Evolutionary conservation across 1,140 invertebrate species (phyloP).

Genomic region (Rhagoletis zephyria): DNA sequence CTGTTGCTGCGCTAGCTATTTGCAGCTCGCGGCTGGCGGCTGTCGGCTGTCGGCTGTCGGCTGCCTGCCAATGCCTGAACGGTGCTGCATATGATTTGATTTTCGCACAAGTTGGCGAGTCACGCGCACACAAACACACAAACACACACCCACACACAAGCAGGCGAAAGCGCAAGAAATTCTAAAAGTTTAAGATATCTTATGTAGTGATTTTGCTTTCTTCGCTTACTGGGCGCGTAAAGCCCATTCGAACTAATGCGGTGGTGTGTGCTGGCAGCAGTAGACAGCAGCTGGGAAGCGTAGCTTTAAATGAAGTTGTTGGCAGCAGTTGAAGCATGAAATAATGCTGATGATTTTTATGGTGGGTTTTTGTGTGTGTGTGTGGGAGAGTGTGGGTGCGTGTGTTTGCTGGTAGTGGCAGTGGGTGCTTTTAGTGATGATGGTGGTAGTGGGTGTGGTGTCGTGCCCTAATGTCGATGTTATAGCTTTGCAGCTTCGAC

Average conservation of each 20-base stretch:
- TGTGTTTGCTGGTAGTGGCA: background rate
- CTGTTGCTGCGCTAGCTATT: background rate
- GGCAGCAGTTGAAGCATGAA: conserved; percentile 46
- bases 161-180: background rate
- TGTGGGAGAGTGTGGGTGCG: background rate
- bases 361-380: background rate
- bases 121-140: background rate
- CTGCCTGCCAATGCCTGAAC: background rate
- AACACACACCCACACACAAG: background rate
- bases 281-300: background rate
- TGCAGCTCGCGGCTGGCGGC: no score
- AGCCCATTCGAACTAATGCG: background rate
- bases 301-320: conserved; percentile 44
- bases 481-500: background rate
- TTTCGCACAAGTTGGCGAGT: conserved; percentile 43
- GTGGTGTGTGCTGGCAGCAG: background rate
- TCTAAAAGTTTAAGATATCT: conserved; percentile 41
- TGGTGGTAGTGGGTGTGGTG: background rate
- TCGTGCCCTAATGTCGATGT: background rate
- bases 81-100: conserved; percentile 31
- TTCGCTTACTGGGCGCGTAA: background rate
- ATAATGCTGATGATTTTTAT: conserved; percentile 39
- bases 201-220: background rate
- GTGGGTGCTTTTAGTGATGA: background rate
- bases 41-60: no score